Conservation (phyloP, 1,140 invertebrate species). For the Drosophila asahinai region DNA sequence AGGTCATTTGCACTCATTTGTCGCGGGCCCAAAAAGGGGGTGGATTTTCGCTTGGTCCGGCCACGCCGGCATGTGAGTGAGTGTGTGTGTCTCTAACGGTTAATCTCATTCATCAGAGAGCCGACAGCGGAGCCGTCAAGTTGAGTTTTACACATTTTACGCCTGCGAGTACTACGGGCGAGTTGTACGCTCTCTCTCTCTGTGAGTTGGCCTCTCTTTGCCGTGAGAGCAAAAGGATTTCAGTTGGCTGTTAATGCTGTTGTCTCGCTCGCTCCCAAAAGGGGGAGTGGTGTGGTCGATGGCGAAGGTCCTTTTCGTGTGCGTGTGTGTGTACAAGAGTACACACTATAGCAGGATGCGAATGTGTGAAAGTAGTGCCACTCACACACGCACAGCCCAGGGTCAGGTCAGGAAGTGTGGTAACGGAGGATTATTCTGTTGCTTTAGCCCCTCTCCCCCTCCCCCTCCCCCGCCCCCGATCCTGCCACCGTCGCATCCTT, state of each 20-base stretch:
- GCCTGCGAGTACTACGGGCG: conserved; percentile 72
- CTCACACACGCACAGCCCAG: conserved; percentile 52
- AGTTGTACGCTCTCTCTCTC: conserved; percentile 33
- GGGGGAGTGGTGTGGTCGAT: conserved; percentile 64
- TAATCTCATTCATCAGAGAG: conserved; percentile 83
- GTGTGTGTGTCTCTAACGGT: conserved; percentile 55
- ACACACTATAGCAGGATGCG: conserved; percentile 40
- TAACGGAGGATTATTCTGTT: conserved; percentile 64
- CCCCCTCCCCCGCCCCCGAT: neutral
- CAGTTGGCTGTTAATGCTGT: conserved; percentile 70
- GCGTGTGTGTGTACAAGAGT: conserved; percentile 27
- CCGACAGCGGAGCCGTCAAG: conserved; percentile 47
- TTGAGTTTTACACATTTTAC: conserved; percentile 80
- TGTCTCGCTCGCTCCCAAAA: conserved; percentile 45
- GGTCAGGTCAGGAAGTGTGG: conserved; percentile 78
- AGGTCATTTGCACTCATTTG: conserved; percentile 58
- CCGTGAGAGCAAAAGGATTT: conserved; percentile 25
- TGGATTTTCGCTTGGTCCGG: conserved; percentile 61
- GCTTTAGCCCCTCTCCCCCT: conserved; percentile 25
- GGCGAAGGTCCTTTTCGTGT: conserved; percentile 72
- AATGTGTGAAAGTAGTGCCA: conserved; percentile 76
- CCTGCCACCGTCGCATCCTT: conserved; percentile 1
- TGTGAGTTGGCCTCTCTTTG: conserved; percentile 1
- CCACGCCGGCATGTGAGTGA: conserved; percentile 29
- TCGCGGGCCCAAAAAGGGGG: conserved; percentile 62